Evolutionary conservation across 2,113 vertebrate species (phyloP), one percentile per base, ranked within the genome.

Genomic region (Hypomesus transpacificus): DNA sequence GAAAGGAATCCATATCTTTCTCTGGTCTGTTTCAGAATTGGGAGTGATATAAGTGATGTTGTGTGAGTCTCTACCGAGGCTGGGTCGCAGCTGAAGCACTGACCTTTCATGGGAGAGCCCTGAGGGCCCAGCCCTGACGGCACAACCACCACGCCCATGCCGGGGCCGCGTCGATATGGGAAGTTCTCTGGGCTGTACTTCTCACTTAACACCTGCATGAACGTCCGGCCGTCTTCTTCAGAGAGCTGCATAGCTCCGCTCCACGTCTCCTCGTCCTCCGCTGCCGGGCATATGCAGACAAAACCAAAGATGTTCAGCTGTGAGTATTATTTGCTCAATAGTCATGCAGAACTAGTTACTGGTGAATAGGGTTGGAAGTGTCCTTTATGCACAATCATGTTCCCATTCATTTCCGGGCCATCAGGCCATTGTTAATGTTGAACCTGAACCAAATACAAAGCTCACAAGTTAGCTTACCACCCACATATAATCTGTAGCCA

Each of bases 101-200:
- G 64, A 98, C 97, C 96, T 95, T 98, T 99, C 95, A 97, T 95
- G 1, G 96, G 96, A 1, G 97, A 98, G 26, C 95, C 96, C 84
- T 98, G 95, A 0, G 93, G 94, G 21, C 89, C 92, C 0, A 93
- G 94, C 21, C 89, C 92, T 13, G 86, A 91, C 18, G 90, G 88
- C n/a, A 91, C 86, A 54, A 98, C 95, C 2, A 97, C 95, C 64
- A 98, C 93, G 1, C 96, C 96, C 89, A 97, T 92, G 4, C 96
- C 96, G 6, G 95, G 95, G 28, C 95, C 96, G 69, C 96, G 92
- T 61, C 97, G 93, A 74, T 94, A 96, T 0, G 97, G 97, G 67
- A 98, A 99, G 87, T 99, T 99, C 88, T 98, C 97, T 0, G 96
- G 96, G 87, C 96, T 99, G 79, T 99, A 99, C 84, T 99, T 99